Base-by-base conservation (phyloP, 2,888 invertebrate species). In the Phaonia tiefii region DNA sequence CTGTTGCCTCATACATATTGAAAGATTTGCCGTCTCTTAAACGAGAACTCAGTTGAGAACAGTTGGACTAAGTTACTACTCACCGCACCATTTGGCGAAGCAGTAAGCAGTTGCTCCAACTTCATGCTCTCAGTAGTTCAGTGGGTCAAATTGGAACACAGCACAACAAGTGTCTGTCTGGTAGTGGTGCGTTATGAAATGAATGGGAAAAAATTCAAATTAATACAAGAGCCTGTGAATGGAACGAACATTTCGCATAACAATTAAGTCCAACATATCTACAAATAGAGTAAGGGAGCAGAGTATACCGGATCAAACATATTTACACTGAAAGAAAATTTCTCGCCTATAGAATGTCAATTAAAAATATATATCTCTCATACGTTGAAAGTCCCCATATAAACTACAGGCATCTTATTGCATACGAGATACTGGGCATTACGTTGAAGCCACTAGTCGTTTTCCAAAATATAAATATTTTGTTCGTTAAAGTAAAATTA, bases 191-290 rank as follows among this genome's bases (percentile, higher is more conserved):
- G 17, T 46, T 46, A 22, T 22, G 22, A 60, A 39, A 37, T 39
- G 37, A 37, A 37, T 31, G 39, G 20, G 5, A 42, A 63, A 88
- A 86, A 85, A 88, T 87, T 88, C 84, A 88, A 86, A 88, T 88
- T 85, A 86, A 86, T 84, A 86, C 86, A 85, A 39, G 42, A 63
- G 63, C 22, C 60, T 31, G 31, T 8, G 8, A 8, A 31, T 3
- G 31, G 8, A 8, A 31, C 4, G 31, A 31, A 31, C 31, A 31
- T 85, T 85, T 82, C 85, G 87, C 88, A 87, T 86, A 87, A 86
- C 85, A 88, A 88, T 87, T 86, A 88, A 80, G 63, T 69, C 58
- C 65, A 15, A 17, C n/a, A n/a, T n/a, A 84, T 15, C 60, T 42
- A 67, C n/a, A 22, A 51, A 31, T 31, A 31, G 31, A 5, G 4